Evolutionary conservation across 2,797 vertebrate genomes (phyloP), one percentile per base, ranked within the genome.

Genomic region (Sebastes hopkinsi): DNA sequence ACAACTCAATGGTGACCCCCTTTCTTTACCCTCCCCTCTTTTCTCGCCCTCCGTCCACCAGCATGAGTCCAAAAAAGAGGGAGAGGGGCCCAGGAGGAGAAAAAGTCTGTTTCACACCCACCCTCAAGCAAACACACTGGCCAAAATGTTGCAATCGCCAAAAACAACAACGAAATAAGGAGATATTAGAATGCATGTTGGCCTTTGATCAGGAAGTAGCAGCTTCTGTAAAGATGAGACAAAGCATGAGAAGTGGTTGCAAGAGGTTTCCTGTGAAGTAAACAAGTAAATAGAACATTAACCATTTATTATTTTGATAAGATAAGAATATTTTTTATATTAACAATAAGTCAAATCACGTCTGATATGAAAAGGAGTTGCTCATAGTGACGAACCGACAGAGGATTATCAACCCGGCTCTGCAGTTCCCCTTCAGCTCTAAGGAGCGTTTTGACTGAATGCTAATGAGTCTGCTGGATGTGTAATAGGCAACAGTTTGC

Each of bases 1-100:
- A 95, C 93, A 93, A 83, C 92, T 95, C 92, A 95, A 95, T 94
- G 86, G 90, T 88, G 87, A 86, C 67, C 84, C 85, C 87, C 77
- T 69, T 76, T 66, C 18, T 71, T 20, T 52, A 69, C 78, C 72
- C 81, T 75, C 14, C 46, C 34, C 68, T 82, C 64, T 79, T 82
- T 87, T 81, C 80, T 87, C 83, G 52, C 82, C 67, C 58, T 85
- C 68, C 14, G 16, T 88, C 69, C 61, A 88, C 20, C 80, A 89
- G 72, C 25, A 36, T 76, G 64, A 83, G 69, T 73, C 74, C 67
- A 81, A 81, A 90, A 81, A 34, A 58, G 58, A 72, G 30, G 54
- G 38, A 59, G 68, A 72, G 79, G 75, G 85, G 81, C 66, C 61
- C 46, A 30, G 54, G 80, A 80, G 74, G 66, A 89, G 68, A 55